phyloP scores from a whole-genome alignment of 2,888 invertebrate genomes.

The Pandemis corylana region DNA sequence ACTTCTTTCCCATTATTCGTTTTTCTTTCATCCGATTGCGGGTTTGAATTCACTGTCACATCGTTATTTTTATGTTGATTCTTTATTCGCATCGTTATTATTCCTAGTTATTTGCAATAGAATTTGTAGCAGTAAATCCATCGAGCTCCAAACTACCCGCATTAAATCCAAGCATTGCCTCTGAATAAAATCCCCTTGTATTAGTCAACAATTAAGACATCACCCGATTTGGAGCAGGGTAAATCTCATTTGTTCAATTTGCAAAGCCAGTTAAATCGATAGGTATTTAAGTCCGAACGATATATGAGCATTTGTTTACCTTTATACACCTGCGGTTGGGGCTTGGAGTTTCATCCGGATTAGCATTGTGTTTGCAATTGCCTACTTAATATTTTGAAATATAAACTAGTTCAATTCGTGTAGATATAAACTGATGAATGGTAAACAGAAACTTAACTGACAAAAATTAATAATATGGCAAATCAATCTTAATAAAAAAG shows the following conservation, averaged over 20 bases:
- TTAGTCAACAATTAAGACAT: slow-evolving; percentile 42
- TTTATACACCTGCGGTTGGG: slow-evolving; percentile 38
- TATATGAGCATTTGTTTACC: slow-evolving; percentile 42
- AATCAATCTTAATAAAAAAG: background rate
- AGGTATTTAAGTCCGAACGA: slow-evolving; percentile 42
- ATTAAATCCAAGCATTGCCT: slow-evolving; percentile 19
- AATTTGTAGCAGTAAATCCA: background rate
- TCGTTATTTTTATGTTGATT: background rate
- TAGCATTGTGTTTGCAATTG: slow-evolving; percentile 10
- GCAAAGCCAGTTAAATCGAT: slow-evolving; percentile 42
- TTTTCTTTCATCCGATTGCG: background rate
- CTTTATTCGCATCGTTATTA: background rate
- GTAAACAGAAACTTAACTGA: background rate
- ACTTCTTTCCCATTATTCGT: background rate
- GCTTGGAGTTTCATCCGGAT: slow-evolving; percentile 24
- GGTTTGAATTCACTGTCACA: background rate
- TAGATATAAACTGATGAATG: background rate
- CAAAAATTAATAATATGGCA: background rate
- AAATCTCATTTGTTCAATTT: slow-evolving; percentile 42
- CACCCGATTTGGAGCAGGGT: slow-evolving; percentile 35
- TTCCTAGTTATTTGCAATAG: background rate
- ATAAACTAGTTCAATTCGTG: slow-evolving; percentile 5
- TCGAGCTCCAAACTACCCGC: background rate
- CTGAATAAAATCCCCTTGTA: slow-evolving; percentile 33
- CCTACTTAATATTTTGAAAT: slow-evolving; percentile 1